These are phyloP conservation scores for Lepus europaeus DNA, from an alignment of 2,113 vertebrate genomes.

Conservation along the genomic window DNA sequence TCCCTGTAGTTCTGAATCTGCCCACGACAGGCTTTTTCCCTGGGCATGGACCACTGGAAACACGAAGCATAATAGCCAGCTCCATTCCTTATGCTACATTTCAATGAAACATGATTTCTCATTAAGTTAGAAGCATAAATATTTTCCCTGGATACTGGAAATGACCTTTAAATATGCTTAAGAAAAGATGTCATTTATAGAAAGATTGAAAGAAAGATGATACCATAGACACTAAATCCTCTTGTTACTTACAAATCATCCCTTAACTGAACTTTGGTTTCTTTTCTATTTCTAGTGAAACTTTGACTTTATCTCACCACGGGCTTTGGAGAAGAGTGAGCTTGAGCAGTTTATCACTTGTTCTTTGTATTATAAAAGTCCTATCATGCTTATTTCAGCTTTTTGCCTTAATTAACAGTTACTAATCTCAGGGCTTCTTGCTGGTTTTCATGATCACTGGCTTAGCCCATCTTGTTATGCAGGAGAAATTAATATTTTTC, in stretches of 20 bases:
- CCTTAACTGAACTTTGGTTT: not conserved
- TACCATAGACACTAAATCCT: not conserved
- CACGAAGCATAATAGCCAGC: not conserved
- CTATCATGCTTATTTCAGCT: not conserved
- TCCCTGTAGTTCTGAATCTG: not conserved
- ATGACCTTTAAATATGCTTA: conserved; percentile 36
- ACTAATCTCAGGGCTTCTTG: not conserved
- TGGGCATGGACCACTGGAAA: not conserved
- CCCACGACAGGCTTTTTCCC: not conserved
- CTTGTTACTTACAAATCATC: not conserved
- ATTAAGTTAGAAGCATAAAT: not conserved
- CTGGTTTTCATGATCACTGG: not conserved
- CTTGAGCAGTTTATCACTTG: not conserved
- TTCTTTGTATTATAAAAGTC: not conserved
- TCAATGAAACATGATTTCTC: conserved; percentile 2
- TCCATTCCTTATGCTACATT: not conserved
- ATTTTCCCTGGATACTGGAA: not conserved
- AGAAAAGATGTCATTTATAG: conserved; percentile 30
- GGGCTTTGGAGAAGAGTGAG: not conserved
- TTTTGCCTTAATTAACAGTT: conserved; percentile 6
- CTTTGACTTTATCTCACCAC: not conserved
- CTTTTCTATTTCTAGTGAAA: conserved; percentile 26
- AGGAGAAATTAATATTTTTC: not conserved
- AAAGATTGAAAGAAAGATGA: not conserved
- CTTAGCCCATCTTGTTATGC: not conserved